Evolutionary conservation across 1,140 invertebrate species (phyloP), one percentile per base, ranked within the genome.

Genomic region (Tetragnatha versicolor): DNA sequence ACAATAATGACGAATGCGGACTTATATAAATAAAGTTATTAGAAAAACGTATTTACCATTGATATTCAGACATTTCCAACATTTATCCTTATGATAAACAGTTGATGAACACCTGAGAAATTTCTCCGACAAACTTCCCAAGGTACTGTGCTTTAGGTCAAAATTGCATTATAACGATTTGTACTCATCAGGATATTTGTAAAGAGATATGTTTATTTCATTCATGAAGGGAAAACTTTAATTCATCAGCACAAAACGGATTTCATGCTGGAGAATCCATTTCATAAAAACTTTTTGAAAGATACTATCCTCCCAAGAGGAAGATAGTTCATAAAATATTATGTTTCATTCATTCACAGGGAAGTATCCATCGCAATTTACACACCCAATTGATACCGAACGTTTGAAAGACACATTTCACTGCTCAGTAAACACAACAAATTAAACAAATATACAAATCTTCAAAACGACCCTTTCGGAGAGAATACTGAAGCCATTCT

Each of bases 51-150:
- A 49, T n/a, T 63, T 66, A 72, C 60, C 68, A 80, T 55, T 66
- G 68, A 37, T 72, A 80, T 75, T 70, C 60, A 27, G 72, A 80
- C 69, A 72, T 61, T 60, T 61, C 55, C 79, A 60, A 39, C 76
- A 79, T 79, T 79, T 60, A 79, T 79, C 61, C 53, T 42, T 31
- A 25, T 53, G 63, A 66, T 77, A 66, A 66, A 77, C 39, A 47
- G 39, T 65, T 60, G 53, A 73, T 45, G 51, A 60, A 60, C 29
- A 60, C 49, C 69, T 25, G 37, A 37, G 37, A 45, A 60, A 29
- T 33, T 17, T 73, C 37, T 35, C 49, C 37, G 20, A 63, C 6
- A n/a, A 29, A 22, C 35, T 73, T 53, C 10, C 25, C 33, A 53
- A 10, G 35, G 25, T 20, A 9, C 35, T 20, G 31, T 33, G 6